Base-by-base conservation (phyloP, 2,888 invertebrate genomes). In the Digitonthophagus gazella region DNA sequence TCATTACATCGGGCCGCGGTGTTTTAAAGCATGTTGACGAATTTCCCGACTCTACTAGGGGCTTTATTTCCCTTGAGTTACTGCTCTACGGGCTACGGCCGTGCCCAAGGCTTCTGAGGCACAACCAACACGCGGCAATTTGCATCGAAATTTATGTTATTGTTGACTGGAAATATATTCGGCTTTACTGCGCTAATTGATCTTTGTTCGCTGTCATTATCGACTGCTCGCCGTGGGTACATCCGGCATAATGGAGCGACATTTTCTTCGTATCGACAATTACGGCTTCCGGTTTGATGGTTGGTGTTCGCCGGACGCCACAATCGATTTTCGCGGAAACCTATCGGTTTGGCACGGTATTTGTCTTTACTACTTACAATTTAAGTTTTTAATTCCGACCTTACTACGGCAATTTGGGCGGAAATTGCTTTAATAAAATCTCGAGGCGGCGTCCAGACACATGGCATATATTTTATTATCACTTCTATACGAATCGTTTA, bases 81-180 rank as follows among this genome's bases (percentile, higher is more conserved):
- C 71, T 69, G 72, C 71, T 75, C 73, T 74, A 74, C 74, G 74
- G 73, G 73, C 75, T 71, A 72, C 76, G 75, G 28, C 72, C 73
- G 76, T 74, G 76, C 77, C 76, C 74, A 73, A 71, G 75, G 75
- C 74, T 74, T 74, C 74, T 75, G 75, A 73, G 75, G 74, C 72
- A 75, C 75, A 74, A 74, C 74, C 74, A 75, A 72, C 76, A 77
- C 75, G 75, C 71, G 74, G 76, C 77, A 79, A 78, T 79, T 79
- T 79, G 76, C 78, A 77, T 76, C 74, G 76, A 77, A 78, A 78
- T 79, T 78, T 78, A 78, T 78, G 78, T 78, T 77, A 78, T 76
- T 78, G 78, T 78, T 76, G 76, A 77, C 75, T 76, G 72, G 74
- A 75, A 77, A 74, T 74, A 75, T 77, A 75, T 76, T 76, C 75